Base-by-base conservation (phyloP, 1,140 invertebrate species). In the Drosophila carrolli region DNA sequence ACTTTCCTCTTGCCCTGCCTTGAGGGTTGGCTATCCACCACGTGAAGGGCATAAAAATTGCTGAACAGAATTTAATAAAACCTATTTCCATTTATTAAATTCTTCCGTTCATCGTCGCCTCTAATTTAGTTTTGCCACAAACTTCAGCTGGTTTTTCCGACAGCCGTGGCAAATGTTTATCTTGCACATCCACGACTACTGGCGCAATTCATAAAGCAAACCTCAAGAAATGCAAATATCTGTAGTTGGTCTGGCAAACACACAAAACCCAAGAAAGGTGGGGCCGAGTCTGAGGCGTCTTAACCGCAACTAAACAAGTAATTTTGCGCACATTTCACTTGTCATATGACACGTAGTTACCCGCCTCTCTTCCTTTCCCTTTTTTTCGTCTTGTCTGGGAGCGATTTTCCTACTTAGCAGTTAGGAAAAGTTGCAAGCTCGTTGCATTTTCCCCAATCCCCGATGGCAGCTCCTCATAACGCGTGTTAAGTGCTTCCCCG, bases 311-410 rank as follows among this genome's bases (percentile, higher is more conserved):
- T 83, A 83, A 88, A 89, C 84, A 88, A 88, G 83, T 89, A 89
- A 88, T 89, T 88, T 88, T 83, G 83, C 53, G 67, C 84, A 88
- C 83, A 88, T 88, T 88, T 88, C 83, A 88, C 83, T 88, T 88
- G 83, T 88, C 83, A 88, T 80, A 88, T 80, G 83, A 88, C 84
- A 88, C 83, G 83, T 88, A 79, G 74, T 84, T 78, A 70, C 56
- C 68, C 35, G 23, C 37, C 44, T 10, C 14, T 10, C 14, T 3
- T 5, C 14, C n/a, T 14, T 32, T 14, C n/a, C 8, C 44, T 35
- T 38, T 47, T 51, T 54, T 51, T 43, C 38, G 40, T n/a, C 9
- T 56, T 77, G 80, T 88, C 83, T 88, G 48, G 75, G 35, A 83
- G 83, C 84, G 76, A 77, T 83, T 88, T 88, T 88, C 72, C 50